These are phyloP conservation scores for Dasysyrphus tricinctus DNA, from an alignment of 2,888 invertebrate species.

Conservation along the genomic window DNA sequence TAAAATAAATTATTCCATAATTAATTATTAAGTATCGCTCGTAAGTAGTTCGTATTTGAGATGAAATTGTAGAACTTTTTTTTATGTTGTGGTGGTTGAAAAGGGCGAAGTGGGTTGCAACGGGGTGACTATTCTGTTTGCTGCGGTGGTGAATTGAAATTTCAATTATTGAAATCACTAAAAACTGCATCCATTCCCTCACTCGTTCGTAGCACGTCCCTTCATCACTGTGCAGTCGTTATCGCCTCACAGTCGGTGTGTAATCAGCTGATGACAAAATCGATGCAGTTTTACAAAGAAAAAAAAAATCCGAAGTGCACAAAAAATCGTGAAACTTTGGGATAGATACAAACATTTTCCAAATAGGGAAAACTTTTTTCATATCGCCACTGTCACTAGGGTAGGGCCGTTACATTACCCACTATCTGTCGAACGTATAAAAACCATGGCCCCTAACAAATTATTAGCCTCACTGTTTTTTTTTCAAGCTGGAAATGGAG, in stretches of 20 bases:
- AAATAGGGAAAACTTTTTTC: conserved; percentile 39
- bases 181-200: conserved; percentile 59
- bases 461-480: conserved; percentile 28
- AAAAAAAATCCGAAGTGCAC: conserved; percentile 17
- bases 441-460: conserved; percentile 36
- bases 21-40: conserved; percentile 17
- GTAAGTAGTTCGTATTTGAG: conserved; percentile 7
- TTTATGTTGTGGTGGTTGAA: not conserved
- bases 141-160: conserved; percentile 44
- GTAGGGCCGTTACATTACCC: conserved; percentile 54
- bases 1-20: not conserved
- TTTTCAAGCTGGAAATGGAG: conserved; percentile 6
- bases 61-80: conserved; percentile 2
- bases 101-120: conserved; percentile 11
- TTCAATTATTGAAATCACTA: conserved; percentile 56
- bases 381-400: conserved; percentile 37
- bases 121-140: conserved; percentile 26
- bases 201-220: conserved; percentile 7
- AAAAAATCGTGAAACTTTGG: conserved; percentile 34
- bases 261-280: conserved; percentile 73
- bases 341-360: conserved; percentile 65
- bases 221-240: not conserved
- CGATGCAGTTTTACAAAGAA: conserved; percentile 56
- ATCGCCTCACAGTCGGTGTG: conserved; percentile 42
- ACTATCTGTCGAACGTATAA: conserved; percentile 26